Base-by-base conservation (phyloP, 2,113 vertebrate species). In the Clarias gariepinus region DNA sequence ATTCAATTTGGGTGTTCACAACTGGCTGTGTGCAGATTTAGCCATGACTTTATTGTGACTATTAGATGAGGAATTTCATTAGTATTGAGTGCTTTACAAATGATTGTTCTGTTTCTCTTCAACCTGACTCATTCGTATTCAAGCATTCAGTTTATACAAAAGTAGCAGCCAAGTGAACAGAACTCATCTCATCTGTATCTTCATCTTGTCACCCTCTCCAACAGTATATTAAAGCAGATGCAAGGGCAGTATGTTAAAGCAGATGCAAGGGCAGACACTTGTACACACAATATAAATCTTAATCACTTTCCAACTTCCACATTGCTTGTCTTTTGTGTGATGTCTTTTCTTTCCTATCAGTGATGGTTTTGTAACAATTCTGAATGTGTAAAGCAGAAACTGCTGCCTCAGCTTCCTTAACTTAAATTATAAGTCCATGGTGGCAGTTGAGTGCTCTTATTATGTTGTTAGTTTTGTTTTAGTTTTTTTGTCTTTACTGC, bases 401-500 rank as follows among this genome's bases (percentile, higher is more conserved):
- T 83, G 82, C 52, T 77, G 16, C 36, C 13, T 85, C 41, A 85
- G 66, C 52, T 85, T 25, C 36, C 81, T n/a, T n/a, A n/a, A n/a
- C n/a, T n/a, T n/a, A n/a, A n/a, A 84, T 60, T 18, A 41, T 28
- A 82, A 36, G 58, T 84, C 30, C 21, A 5, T 81, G 10, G n/a
- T 28, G 52, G 79, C 33, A 77, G 16, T 33, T 71, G n/a, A 63
- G 36, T 57, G 60, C 60, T 82, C 23, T 83, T 52, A 55, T 64
- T 74, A 60, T 52, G 68, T 77, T 76, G 19, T 66, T 82, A 77
- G 11, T 53, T 55, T 8, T 58, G 23, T 30, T n/a, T 64, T 23
- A 60, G 71, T 79, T n/a, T 21, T 83, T 64, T 58, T 58, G 83
- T 88, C 76, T 82, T 79, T 21, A n/a, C 83, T 55, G 64, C 68